Conservation (phyloP, 2,888 invertebrate species). For the Agrenia bidenticulata region DNA sequence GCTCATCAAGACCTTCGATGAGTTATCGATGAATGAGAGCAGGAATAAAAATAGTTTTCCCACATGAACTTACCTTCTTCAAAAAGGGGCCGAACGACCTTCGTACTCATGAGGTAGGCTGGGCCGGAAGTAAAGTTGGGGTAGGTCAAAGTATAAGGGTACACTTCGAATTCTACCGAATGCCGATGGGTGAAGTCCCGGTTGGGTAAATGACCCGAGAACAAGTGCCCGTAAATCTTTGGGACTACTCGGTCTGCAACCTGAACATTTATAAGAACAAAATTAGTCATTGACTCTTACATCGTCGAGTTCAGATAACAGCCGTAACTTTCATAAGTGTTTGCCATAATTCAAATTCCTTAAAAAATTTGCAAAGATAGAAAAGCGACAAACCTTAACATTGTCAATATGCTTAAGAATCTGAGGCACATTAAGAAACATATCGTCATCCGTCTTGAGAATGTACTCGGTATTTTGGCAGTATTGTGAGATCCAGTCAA, state of each 20-base stretch:
- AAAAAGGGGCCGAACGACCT: conserved; percentile 28
- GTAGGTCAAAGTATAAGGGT: conserved; percentile 31
- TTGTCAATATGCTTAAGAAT: conserved; percentile 30
- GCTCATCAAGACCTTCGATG: too few relatives aligned
- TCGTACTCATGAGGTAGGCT: conserved; percentile 31
- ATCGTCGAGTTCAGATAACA: too few relatives aligned
- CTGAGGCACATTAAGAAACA: conserved; percentile 38
- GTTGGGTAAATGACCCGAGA: conserved; percentile 35
- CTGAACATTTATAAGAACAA: too few relatives aligned
- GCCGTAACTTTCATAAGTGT: too few relatives aligned
- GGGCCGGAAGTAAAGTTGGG: conserved; percentile 43
- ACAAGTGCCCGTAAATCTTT: conserved; percentile 40
- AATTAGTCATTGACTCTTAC: too few relatives aligned
- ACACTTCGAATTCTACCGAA: conserved; percentile 30
- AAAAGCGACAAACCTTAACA: conserved; percentile 24
- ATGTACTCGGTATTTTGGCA: conserved; percentile 29
- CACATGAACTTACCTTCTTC: conserved; percentile 22
- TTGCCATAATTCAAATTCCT: neutral
- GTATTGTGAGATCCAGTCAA: conserved; percentile 34
- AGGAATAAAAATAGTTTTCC: too few relatives aligned
- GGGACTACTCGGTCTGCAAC: conserved; percentile 25
- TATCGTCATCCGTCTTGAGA: conserved; percentile 43
- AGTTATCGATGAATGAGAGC: too few relatives aligned
- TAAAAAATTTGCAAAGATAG: neutral
- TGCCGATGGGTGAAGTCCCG: conserved; percentile 28